phyloP scores from a whole-genome alignment of 2,797 vertebrate genomes.

The Melanotaenia pygmaea region DNA sequence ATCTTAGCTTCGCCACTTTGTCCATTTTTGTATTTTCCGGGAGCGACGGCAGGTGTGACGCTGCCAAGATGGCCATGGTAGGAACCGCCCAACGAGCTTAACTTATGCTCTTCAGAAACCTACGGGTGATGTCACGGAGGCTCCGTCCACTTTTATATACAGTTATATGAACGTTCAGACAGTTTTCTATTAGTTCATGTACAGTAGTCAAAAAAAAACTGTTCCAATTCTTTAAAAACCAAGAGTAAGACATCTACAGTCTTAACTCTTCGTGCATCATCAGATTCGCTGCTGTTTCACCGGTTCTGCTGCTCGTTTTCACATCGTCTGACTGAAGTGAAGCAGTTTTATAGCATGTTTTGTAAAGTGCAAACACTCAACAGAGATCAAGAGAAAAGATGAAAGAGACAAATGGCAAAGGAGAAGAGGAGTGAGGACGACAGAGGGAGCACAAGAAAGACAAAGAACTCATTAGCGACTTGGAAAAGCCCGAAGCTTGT shows the following conservation, averaged over 20 bases:
- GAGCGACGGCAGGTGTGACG: too few relatives aligned
- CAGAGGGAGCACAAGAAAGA: conserved; percentile 41
- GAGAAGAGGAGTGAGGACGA: neutral
- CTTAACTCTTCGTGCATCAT: neutral
- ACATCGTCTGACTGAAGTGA: conserved; percentile 18
- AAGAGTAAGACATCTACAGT: neutral
- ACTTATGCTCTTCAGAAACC: too few relatives aligned
- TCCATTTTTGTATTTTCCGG: too few relatives aligned
- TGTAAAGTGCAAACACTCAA: conserved; percentile 50
- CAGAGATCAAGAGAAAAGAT: conserved; percentile 37
- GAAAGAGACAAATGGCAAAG: conserved; percentile 30
- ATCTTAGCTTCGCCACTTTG: too few relatives aligned
- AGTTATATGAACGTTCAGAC: neutral
- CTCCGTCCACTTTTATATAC: too few relatives aligned
- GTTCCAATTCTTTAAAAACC: neutral
- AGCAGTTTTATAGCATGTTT: conserved; percentile 39
- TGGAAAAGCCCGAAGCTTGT: conserved; percentile 37
- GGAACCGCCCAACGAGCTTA: too few relatives aligned
- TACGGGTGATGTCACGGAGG: too few relatives aligned
- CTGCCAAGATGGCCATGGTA: too few relatives aligned
- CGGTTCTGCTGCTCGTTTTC: conserved; percentile 17
- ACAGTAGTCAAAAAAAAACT: neutral
- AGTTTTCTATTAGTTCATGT: neutral
- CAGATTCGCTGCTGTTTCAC: neutral
- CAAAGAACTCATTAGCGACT: conserved; percentile 53